Evolutionary conservation across 2,113 vertebrate genomes (phyloP), one percentile per base, ranked within the genome.

Genomic region (Polypterus bichir): DNA sequence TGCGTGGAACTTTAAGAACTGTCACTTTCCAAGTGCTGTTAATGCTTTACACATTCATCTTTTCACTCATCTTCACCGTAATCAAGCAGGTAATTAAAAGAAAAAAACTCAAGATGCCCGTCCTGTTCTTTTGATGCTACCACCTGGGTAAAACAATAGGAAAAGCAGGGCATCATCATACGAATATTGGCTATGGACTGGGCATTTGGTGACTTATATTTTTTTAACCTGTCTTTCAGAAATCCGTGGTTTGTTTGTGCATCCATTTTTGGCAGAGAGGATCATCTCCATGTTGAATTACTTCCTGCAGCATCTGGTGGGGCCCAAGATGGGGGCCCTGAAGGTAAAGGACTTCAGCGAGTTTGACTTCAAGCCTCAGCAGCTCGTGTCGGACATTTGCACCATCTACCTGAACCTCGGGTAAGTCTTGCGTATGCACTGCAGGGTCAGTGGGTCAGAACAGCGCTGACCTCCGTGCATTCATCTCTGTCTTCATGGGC

Each of bases 291-390:
- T 99, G 96, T 85, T 99, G 49, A 99, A 98, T 78, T 92, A 98
- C 80, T 99, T 99, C 66, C 84, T 99, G 63, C 96, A 99, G 65
- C 96, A 99, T 71, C 76, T 99, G 69, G 96, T 97, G 44, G 96
- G 96, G 52, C 96, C 96, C 59, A 98, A 97, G 76, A 98, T 98
- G 95, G 94, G 96, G 1, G 95, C 95, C 59, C 80, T 99, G 57
- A 99, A 98, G 76, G 96, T 99, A 68, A 98, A 98, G 70, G 96
- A 98, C 83, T 99, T 99, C 88, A 98, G 91, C 3, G 96, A 99
- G 76, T 98, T 99, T 59, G 96, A 99, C 81, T 99, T 99, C 83
- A 97, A 94, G 70, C 96, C 96, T 0, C 94, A 99, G 82, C 95
- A 98, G 69, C 87, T 99, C 0, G 95, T 99, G 52, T 97, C 93